phyloP scores from a whole-genome alignment of 2,888 invertebrate genomes.

The Drosophila borealis region DNA sequence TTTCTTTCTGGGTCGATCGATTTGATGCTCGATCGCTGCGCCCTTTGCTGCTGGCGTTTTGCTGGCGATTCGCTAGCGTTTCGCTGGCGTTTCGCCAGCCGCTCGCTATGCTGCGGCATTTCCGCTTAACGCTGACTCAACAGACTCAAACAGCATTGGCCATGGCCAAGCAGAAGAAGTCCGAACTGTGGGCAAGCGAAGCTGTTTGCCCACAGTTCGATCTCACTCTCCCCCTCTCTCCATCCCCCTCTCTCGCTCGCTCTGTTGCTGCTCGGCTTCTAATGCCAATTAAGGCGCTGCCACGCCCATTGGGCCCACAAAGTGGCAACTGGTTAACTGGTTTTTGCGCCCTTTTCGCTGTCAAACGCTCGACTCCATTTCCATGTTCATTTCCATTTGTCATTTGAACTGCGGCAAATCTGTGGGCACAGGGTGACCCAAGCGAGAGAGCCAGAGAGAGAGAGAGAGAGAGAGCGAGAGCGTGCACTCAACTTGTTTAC shows the following conservation, averaged over 20 bases:
- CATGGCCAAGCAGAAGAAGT: slow-evolving; percentile 24
- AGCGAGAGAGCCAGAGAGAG: neutral
- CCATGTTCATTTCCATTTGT: slow-evolving; percentile 46
- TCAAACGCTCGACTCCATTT: slow-evolving; percentile 35
- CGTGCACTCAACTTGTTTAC: slow-evolving; percentile 50
- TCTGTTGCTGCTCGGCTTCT: slow-evolving; percentile 10
- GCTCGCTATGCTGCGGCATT: slow-evolving; percentile 33
- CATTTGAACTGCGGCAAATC: slow-evolving; percentile 51
- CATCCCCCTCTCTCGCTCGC: no score
- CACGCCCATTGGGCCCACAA: slow-evolving; percentile 25
- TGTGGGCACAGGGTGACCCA: slow-evolving; percentile 46
- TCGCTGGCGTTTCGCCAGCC: neutral
- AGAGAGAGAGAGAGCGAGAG: neutral
- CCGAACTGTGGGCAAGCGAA: neutral
- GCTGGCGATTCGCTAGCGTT: slow-evolving; percentile 4
- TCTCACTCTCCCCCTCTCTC: no score
- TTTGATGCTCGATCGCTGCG: slow-evolving; percentile 7
- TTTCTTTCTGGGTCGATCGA: slow-evolving; percentile 33
- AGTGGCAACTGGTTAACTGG: slow-evolving; percentile 23
- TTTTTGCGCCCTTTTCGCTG: slow-evolving; percentile 28
- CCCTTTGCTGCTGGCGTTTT: slow-evolving; percentile 1
- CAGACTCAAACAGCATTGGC: slow-evolving; percentile 4
- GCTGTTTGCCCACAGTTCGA: neutral
- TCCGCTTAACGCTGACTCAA: slow-evolving; percentile 50
- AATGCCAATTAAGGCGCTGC: slow-evolving; percentile 51